Percentiles rank a stretch among this genome's conserved stretches.
Conservation (phyloP, 2,888 invertebrate genomes). For the Epistrophe grossulariae region DNA sequence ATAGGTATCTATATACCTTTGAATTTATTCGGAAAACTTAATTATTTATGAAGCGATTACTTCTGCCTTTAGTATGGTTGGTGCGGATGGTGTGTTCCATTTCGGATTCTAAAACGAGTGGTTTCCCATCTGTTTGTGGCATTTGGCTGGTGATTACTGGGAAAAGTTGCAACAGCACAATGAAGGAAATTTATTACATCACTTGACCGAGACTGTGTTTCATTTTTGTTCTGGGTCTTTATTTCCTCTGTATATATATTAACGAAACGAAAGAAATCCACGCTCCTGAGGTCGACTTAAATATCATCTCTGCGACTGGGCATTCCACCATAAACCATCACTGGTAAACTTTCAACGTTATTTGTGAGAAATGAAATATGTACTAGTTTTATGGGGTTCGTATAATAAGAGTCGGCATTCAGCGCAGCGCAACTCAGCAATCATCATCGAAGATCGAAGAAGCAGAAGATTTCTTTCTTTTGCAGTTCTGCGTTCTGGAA, state of each 20-base stretch:
- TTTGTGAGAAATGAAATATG: slow-evolving; percentile 61
- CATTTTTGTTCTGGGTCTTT: neutral
- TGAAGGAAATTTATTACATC: slow-evolving; percentile 68
- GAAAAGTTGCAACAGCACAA: slow-evolving; percentile 49
- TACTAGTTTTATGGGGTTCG: slow-evolving; percentile 40
- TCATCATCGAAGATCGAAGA: neutral
- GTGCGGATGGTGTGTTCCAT: slow-evolving; percentile 27
- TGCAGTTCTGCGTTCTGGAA: slow-evolving; percentile 47
- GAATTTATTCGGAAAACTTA: slow-evolving; percentile 51
- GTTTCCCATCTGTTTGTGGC: slow-evolving; percentile 70
- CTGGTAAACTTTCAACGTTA: slow-evolving; percentile 63
- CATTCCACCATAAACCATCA: slow-evolving; percentile 8
- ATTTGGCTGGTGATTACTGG: slow-evolving; percentile 68
- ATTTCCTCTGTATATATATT: no score
- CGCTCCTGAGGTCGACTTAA: slow-evolving; percentile 29
- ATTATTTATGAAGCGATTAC: slow-evolving; percentile 65
- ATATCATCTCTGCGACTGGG: slow-evolving; percentile 30
- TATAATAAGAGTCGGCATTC: neutral
- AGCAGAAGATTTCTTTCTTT: slow-evolving; percentile 33
- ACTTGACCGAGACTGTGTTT: slow-evolving; percentile 42
- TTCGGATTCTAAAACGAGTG: slow-evolving; percentile 48
- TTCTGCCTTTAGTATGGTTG: neutral
- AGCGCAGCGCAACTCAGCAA: slow-evolving; percentile 3
- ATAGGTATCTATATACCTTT: slow-evolving; percentile 26
- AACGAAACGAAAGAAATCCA: neutral